Conservation (phyloP, 2,113 vertebrate genomes). For the Neolamprologus caudopunctatus region DNA sequence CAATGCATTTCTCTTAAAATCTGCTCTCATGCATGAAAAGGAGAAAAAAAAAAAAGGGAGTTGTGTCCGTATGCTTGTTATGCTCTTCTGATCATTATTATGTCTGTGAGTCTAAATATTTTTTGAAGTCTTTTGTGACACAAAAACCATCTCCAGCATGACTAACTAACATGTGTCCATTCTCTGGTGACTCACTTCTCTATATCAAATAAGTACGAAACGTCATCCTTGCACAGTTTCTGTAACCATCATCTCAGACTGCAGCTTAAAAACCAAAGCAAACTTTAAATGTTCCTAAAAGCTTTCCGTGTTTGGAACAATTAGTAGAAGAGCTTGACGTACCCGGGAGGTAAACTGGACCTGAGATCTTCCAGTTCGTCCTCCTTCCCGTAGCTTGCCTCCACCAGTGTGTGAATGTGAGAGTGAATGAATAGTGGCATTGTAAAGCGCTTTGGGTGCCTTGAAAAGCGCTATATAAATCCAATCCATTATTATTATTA, state of each 20-base stretch:
- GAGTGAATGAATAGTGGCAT: no score
- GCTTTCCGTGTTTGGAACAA: background rate
- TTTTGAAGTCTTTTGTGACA: background rate
- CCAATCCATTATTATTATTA: no score
- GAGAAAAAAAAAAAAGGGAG: background rate
- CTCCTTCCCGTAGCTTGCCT: no score
- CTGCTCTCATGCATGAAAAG: background rate
- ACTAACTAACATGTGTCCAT: background rate
- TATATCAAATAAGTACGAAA: background rate
- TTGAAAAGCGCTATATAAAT: no score
- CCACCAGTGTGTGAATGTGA: no score
- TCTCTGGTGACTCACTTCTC: background rate
- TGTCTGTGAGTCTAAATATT: background rate
- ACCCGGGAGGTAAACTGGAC: background rate
- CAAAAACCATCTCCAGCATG: background rate
- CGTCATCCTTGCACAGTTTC: background rate
- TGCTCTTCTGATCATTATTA: background rate
- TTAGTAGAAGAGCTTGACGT: background rate
- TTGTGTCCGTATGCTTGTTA: background rate
- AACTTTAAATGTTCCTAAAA: background rate
- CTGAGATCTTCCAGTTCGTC: fast-evolving
- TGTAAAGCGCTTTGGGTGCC: no score
- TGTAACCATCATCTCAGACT: background rate
- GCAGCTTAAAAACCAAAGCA: background rate
- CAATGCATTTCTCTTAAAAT: background rate